Conservation (phyloP, 2,888 invertebrate species). For the Thecophora atra region DNA sequence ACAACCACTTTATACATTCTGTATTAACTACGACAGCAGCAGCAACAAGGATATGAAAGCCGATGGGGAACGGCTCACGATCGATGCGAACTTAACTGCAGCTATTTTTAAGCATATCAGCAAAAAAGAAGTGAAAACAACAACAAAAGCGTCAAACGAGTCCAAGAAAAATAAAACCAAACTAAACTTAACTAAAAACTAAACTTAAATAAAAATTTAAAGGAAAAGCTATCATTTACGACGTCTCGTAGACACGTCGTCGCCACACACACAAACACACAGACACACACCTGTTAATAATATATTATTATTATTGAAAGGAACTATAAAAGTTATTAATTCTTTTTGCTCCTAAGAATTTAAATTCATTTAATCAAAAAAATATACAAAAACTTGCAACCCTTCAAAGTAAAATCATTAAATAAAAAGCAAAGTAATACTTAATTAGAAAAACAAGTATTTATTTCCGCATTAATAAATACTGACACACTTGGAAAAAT, state of each 20-base stretch:
- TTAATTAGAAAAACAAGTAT: slow-evolving; percentile 4
- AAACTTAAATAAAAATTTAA: slow-evolving; percentile 23
- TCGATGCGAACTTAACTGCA: slow-evolving; percentile 45
- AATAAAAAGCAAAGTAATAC: slow-evolving; percentile 14
- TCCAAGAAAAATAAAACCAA: background rate
- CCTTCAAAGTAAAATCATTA: background rate
- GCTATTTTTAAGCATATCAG: slow-evolving; percentile 56
- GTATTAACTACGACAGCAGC: slow-evolving; percentile 34
- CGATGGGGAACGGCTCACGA: too few species aligned
- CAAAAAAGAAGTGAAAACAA: slow-evolving; percentile 45
- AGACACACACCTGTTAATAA: background rate
- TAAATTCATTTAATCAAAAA: slow-evolving; percentile 17
- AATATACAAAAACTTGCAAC: background rate
- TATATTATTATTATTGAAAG: slow-evolving; percentile 18
- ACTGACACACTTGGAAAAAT: background rate
- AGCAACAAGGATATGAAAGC: too few species aligned
- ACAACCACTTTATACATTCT: slow-evolving; percentile 15
- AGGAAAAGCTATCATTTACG: background rate
- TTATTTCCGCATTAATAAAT: background rate
- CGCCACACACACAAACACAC: background rate
- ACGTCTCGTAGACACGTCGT: background rate
- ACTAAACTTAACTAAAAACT: background rate
- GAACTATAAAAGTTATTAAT: background rate
- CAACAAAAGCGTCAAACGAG: slow-evolving; percentile 37
- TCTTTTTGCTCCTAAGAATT: slow-evolving; percentile 20